Conservation (phyloP, 1,140 invertebrate species). For the Proales similis region DNA sequence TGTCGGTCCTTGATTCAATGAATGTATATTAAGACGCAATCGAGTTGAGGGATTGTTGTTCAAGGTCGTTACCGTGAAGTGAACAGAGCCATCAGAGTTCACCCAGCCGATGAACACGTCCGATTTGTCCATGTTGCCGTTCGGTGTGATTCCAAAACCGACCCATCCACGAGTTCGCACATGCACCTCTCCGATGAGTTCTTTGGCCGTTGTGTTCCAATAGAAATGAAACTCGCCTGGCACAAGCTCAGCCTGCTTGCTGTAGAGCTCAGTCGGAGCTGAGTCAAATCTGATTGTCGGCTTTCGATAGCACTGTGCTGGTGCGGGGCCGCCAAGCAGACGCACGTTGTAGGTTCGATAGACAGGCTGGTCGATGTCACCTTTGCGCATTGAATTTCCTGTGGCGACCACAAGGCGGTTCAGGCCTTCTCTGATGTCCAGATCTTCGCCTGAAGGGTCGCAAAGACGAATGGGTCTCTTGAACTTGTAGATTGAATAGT, state of each 20-base stretch:
- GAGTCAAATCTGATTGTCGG: no score
- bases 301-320: no score
- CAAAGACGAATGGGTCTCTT: slow-evolving; percentile 6
- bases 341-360: no score
- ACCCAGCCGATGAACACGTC: slow-evolving; percentile 42
- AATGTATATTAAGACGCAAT: background rate
- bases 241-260: slow-evolving; percentile 2
- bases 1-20: slow-evolving; percentile 12
- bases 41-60: background rate
- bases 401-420: background rate
- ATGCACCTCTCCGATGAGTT: slow-evolving; percentile 40
- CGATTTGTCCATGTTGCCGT: slow-evolving; percentile 40
- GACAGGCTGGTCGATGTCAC: no score
- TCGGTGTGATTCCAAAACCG: slow-evolving; percentile 40
- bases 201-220: slow-evolving; percentile 40
- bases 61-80: background rate
- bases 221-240: slow-evolving; percentile 39
- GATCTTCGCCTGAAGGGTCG: background rate
- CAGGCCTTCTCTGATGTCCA: background rate
- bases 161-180: slow-evolving; percentile 40
- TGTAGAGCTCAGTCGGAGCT: background rate
- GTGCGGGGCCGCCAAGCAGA: no score
- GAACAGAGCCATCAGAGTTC: slow-evolving; percentile 30
- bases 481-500: slow-evolving; percentile 7
- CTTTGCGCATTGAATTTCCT: no score